Evolutionary conservation across 2,888 invertebrate species (phyloP).

Genomic region (Lasioglossum vierecki): DNA sequence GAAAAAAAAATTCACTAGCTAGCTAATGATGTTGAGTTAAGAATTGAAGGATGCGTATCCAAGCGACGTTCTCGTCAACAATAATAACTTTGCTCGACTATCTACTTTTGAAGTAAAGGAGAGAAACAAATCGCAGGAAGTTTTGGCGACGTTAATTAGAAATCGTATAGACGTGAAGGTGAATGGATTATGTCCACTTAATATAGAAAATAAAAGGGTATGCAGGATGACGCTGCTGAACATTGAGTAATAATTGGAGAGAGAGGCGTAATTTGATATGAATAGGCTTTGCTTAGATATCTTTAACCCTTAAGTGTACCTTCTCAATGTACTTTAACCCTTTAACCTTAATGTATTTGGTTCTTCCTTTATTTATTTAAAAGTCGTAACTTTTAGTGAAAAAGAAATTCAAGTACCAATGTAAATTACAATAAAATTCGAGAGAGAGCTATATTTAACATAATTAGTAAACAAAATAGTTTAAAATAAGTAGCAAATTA

Average conservation of each 20-base stretch:
- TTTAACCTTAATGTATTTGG: no score
- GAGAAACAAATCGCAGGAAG: not conserved
- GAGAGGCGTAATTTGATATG: not conserved
- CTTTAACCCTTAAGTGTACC: not conserved
- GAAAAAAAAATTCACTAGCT: conserved; percentile 45
- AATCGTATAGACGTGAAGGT: not conserved
- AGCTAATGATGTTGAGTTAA: conserved; percentile 41
- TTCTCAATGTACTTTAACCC: not conserved
- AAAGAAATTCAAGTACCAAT: no score
- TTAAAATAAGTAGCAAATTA: no score
- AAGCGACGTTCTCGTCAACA: not conserved
- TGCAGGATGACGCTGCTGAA: not conserved
- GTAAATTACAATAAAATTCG: no score
- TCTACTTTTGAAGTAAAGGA: not conserved
- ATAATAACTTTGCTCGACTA: not conserved
- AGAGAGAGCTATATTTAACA: no score
- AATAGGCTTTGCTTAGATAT: not conserved
- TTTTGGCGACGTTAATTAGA: not conserved
- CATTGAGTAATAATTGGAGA: not conserved
- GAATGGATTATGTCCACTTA: not conserved
- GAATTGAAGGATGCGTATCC: not conserved
- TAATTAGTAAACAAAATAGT: no score
- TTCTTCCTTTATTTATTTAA: no score
- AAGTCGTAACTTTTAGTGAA: no score
- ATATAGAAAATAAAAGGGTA: not conserved